A percentile compares a stretch with the other conserved stretches of the same genome.
Evolutionary conservation across 2,888 invertebrate species (phyloP).

Genomic region (Agelastica alni): DNA sequence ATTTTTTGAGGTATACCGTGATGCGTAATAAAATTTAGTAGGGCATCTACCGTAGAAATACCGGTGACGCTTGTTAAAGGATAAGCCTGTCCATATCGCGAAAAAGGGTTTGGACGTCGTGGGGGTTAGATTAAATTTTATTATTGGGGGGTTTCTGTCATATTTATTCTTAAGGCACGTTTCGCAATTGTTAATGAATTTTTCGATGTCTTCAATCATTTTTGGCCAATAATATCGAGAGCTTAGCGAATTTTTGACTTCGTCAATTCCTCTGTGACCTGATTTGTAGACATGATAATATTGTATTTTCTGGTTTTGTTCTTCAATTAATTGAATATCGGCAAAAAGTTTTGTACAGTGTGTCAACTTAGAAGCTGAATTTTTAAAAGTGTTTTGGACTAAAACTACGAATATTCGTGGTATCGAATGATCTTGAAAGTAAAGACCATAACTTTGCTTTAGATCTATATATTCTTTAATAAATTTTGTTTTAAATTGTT

Average conservation of each 20-base stretch:
- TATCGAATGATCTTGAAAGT: not conserved
- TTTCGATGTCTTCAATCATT: constrained; percentile 22
- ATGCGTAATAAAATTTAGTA: not conserved
- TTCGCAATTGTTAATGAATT: constrained; percentile 22
- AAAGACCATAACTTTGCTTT: no score
- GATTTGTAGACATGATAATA: no score
- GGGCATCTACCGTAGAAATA: not conserved
- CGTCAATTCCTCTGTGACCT: constrained; percentile 12
- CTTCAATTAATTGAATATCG: not conserved
- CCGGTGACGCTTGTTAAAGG: not conserved
- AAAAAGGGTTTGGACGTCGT: not conserved
- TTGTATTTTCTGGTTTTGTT: constrained; percentile 1
- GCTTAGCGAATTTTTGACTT: not conserved
- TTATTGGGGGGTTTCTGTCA: constrained; percentile 20
- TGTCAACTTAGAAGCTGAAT: constrained; percentile 1
- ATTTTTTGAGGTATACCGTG: not conserved
- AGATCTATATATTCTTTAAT: no score
- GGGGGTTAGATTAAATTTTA: constrained; percentile 13
- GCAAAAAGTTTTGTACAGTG: not conserved
- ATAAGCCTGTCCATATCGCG: not conserved
- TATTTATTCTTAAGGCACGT: constrained; percentile 22
- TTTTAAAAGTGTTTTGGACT: not conserved
- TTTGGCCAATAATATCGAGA: constrained; percentile 27
- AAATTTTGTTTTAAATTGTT: no score
- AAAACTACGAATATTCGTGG: not conserved